Percentiles rank a stretch among this genome's conserved stretches.
phyloP scores from a whole-genome alignment of 2,113 vertebrate species.

The Hemiscyllium ocellatum region DNA sequence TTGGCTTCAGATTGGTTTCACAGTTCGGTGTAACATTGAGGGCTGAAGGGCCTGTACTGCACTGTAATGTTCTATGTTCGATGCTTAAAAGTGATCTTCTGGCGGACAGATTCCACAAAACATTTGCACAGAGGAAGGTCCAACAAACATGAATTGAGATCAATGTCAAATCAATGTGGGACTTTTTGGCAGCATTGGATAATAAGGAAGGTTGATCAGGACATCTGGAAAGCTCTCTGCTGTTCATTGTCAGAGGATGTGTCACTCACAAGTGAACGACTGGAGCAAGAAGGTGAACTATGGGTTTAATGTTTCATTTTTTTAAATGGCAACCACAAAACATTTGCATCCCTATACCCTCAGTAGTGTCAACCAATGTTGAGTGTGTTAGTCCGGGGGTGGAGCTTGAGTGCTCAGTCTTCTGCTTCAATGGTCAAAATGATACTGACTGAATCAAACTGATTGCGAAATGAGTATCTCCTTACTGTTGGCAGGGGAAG shows the following conservation, averaged over 20 bases:
- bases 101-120: not conserved
- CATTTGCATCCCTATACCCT: not conserved
- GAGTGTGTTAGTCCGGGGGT: not conserved
- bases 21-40: too few relatives aligned
- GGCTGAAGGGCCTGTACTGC: too few relatives aligned
- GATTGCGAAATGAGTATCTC: not conserved
- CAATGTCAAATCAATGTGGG: not conserved
- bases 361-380: not conserved
- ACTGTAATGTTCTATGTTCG: too few relatives aligned
- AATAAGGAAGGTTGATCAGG: not conserved
- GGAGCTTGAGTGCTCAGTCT: not conserved
- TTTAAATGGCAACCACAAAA: not conserved
- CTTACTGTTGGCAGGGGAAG: not conserved
- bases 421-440: not conserved
- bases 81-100: not conserved
- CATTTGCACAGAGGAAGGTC: not conserved
- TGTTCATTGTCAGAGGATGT: not conserved
- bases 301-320: not conserved
- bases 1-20: too few relatives aligned
- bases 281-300: not conserved
- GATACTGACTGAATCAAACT: not conserved
- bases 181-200: not conserved
- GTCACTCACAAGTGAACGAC: not conserved
- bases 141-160: not conserved
- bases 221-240: not conserved